These are phyloP conservation scores for Dendrolimus houi DNA, from an alignment of 2,888 invertebrate genomes.

Conservation along the genomic window DNA sequence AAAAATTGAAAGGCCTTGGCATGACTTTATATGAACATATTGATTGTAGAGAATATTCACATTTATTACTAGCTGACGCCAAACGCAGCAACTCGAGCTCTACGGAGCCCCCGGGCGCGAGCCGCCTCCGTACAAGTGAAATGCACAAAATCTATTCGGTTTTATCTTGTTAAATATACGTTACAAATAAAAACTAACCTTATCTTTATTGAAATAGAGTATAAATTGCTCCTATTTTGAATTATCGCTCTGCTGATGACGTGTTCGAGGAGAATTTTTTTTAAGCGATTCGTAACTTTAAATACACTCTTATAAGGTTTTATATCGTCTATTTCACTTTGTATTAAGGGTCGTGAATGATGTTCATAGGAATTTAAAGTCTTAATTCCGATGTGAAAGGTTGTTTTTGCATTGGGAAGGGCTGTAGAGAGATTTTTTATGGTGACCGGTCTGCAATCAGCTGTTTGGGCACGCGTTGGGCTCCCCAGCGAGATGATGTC, in stretches of 20 bases:
- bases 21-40: neutral
- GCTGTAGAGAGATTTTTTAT: slow-evolving; percentile 54
- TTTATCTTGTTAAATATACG: slow-evolving; percentile 52
- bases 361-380: slow-evolving; percentile 25
- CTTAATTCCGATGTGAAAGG: slow-evolving; percentile 19
- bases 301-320: slow-evolving; percentile 26
- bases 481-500: slow-evolving; percentile 56
- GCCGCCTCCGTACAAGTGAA: slow-evolving; percentile 53
- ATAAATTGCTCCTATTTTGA: slow-evolving; percentile 13
- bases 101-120: slow-evolving; percentile 17
- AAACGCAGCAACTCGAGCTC: slow-evolving; percentile 11
- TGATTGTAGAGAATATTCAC: neutral
- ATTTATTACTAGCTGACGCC: neutral
- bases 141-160: slow-evolving; percentile 71
- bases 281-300: slow-evolving; percentile 39
- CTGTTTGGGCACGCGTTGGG: slow-evolving; percentile 68
- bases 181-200: slow-evolving; percentile 20
- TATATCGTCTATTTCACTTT: slow-evolving; percentile 34
- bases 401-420: slow-evolving; percentile 17
- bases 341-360: slow-evolving; percentile 42
- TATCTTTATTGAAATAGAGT: slow-evolving; percentile 18
- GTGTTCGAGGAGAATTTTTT: slow-evolving; percentile 30
- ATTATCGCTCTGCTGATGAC: slow-evolving; percentile 47
- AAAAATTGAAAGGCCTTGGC: no score
- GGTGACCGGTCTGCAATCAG: slow-evolving; percentile 66